These are phyloP conservation scores for Anticlea derivata DNA, from an alignment of 2,888 invertebrate genomes.

Conservation along the genomic window DNA sequence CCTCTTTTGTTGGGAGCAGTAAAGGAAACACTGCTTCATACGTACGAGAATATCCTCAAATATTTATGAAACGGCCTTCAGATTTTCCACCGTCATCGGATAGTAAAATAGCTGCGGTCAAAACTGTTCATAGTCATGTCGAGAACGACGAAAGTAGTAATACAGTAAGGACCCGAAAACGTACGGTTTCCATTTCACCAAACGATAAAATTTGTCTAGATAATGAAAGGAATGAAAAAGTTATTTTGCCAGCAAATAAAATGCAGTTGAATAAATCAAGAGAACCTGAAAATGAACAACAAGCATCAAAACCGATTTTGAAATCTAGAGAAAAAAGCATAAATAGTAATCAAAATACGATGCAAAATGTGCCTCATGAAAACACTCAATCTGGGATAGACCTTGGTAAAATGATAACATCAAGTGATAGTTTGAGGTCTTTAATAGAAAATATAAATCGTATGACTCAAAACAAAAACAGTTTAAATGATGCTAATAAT, in stretches of 20 bases:
- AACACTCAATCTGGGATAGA: slow-evolving; percentile 3
- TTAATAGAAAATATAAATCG: slow-evolving; percentile 12
- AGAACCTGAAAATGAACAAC: background rate
- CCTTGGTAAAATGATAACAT: slow-evolving; percentile 5
- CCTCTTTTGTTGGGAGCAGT: slow-evolving; percentile 57
- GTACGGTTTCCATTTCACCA: slow-evolving; percentile 24
- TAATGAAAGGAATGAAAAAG: slow-evolving; percentile 20
- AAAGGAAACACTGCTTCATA: slow-evolving; percentile 62
- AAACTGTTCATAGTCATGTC: slow-evolving; percentile 29
- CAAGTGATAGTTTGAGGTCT: slow-evolving; percentile 12
- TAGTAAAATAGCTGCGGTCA: slow-evolving; percentile 23
- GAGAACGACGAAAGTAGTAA: slow-evolving; percentile 27
- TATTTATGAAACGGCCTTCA: slow-evolving; percentile 65
- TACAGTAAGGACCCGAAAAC: slow-evolving; percentile 26
- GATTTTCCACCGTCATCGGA: slow-evolving; percentile 41
- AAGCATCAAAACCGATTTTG: background rate
- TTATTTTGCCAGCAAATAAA: slow-evolving; percentile 16
- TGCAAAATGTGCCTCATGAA: background rate
- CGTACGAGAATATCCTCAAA: slow-evolving; percentile 69
- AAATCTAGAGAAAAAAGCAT: slow-evolving; percentile 2
- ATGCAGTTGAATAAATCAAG: slow-evolving; percentile 12
- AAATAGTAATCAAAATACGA: background rate
- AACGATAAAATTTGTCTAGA: slow-evolving; percentile 21
- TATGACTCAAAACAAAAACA: slow-evolving; percentile 6
- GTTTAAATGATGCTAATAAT: background rate